Conservation (phyloP, 2,888 invertebrate species). For the Arctia plantaginis region DNA sequence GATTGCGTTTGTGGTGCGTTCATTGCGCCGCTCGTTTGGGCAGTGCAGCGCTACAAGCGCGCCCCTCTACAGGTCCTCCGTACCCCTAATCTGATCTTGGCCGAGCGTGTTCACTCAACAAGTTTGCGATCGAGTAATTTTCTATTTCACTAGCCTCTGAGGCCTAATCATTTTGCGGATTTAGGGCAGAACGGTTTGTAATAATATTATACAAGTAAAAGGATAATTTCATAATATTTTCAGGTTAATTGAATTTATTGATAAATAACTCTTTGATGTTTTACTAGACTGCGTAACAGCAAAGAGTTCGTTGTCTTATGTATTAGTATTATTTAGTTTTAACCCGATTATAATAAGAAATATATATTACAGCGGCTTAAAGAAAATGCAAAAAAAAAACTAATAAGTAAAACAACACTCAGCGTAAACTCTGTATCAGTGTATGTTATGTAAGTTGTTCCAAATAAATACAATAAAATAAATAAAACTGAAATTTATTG, state of each 20-base stretch:
- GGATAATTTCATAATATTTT: background rate
- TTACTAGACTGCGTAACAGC: background rate
- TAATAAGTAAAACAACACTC: too few relatives aligned
- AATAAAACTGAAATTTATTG: background rate
- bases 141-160: slow-evolving; percentile 41
- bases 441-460: too few relatives aligned
- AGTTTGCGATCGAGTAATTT: slow-evolving; percentile 31
- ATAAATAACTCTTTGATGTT: background rate
- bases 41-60: slow-evolving; percentile 55
- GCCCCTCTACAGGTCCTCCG: slow-evolving; percentile 52
- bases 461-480: too few relatives aligned
- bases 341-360: too few relatives aligned
- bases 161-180: slow-evolving; percentile 24
- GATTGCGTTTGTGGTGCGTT: slow-evolving; percentile 60
- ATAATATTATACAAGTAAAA: background rate
- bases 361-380: too few relatives aligned
- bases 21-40: slow-evolving; percentile 70
- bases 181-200: background rate
- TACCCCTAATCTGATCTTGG: slow-evolving; percentile 49
- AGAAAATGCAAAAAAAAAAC: too few relatives aligned
- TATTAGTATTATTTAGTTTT: too few relatives aligned
- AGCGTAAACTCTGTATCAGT: too few relatives aligned
- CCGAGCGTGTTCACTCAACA: slow-evolving; percentile 24
- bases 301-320: background rate
- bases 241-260: background rate